phyloP scores from a whole-genome alignment of 2,888 invertebrate genomes.

The Hipparchia semele region DNA sequence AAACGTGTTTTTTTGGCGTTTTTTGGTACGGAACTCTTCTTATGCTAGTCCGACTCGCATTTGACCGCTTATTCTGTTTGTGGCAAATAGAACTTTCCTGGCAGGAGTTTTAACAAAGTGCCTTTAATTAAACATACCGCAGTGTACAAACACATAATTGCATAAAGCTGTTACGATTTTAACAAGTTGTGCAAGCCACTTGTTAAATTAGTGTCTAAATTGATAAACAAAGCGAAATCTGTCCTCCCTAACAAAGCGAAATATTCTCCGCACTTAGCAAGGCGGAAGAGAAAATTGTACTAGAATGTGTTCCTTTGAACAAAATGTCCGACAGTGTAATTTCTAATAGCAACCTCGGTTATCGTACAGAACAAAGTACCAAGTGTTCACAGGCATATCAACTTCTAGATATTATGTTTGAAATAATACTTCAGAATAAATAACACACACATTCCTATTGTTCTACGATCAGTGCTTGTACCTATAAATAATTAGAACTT shows the following conservation, averaged over 20 bases:
- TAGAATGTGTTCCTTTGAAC: not conserved
- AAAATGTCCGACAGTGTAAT: not conserved
- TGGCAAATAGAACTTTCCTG: no score
- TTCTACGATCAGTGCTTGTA: no score
- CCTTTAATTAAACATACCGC: not conserved
- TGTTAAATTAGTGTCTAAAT: no score
- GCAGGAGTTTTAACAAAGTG: no score
- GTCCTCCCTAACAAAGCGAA: not conserved
- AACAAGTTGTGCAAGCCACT: not conserved
- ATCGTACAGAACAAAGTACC: not conserved
- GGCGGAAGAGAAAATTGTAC: not conserved
- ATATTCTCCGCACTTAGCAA: not conserved
- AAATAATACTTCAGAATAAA: not conserved
- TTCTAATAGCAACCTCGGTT: constrained; percentile 6
- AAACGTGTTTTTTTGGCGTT: no score
- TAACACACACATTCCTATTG: constrained; percentile 32
- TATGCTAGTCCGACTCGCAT: no score
- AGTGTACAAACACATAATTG: not conserved
- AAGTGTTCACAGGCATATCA: not conserved
- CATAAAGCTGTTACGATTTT: not conserved
- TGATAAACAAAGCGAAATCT: not conserved
- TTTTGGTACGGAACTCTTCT: no score
- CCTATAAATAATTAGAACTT: no score
- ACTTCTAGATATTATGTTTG: not conserved
- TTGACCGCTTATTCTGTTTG: no score